Conservation (phyloP, 2,797 vertebrate genomes). For the Aphelocoma californica region DNA sequence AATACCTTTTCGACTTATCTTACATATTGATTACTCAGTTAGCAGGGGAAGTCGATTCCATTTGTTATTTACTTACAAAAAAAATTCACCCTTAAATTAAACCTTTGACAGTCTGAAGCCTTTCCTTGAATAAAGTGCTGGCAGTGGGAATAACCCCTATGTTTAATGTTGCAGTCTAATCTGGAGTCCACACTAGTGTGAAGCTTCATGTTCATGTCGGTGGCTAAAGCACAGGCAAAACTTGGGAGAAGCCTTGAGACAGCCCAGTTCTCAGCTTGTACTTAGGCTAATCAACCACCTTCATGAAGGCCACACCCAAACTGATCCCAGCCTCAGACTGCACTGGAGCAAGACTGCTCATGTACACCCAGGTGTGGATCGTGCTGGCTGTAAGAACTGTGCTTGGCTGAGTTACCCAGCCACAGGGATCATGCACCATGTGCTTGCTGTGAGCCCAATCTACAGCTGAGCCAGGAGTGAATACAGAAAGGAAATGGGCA, state of each 20-base stretch:
- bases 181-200: not conserved
- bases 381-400: not conserved
- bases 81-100: not conserved
- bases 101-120: not conserved
- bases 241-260: not conserved
- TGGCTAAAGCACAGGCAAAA: not conserved
- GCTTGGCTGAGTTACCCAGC: not conserved
- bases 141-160: not conserved
- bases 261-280: not conserved
- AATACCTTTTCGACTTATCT: not conserved
- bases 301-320: not conserved
- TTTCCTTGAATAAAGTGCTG: not conserved
- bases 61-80: not conserved
- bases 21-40: conserved; percentile 6
- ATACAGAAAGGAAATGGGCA: not conserved
- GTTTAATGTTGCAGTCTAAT: not conserved
- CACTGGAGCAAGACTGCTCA: not conserved
- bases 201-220: not conserved
- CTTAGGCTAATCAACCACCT: not conserved
- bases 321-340: not conserved
- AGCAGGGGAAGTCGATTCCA: not conserved
- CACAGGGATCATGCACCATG: not conserved
- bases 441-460: not conserved
- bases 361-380: not conserved
- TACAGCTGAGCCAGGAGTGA: not conserved